These are phyloP conservation scores for Bergia puertoricense DNA, from an alignment of 92 coral and sea anemone genomes.

Conservation along the genomic window DNA sequence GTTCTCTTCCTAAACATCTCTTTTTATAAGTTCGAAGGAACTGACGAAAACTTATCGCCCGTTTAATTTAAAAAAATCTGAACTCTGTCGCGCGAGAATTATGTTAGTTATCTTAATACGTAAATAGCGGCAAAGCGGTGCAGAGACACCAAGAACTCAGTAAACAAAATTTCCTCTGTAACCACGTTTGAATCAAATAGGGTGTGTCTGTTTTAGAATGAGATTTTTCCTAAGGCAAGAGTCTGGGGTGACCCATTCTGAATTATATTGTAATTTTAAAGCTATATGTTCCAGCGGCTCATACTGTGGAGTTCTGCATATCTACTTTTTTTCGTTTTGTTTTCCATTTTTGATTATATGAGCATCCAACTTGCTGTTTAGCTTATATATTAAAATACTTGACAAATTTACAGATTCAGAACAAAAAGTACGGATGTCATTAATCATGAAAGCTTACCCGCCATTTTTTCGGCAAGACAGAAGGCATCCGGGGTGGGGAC, in stretches of 20 bases:
- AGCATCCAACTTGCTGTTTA: neutral
- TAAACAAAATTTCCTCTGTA: neutral
- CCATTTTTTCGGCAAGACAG: slow-evolving; percentile 84
- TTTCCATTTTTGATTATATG: neutral
- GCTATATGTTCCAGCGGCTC: no score
- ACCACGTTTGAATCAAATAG: neutral
- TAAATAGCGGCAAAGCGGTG: neutral
- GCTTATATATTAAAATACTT: neutral
- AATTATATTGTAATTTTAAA: neutral
- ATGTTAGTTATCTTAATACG: neutral
- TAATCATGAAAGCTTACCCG: slow-evolving; percentile 65
- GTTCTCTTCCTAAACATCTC: no score
- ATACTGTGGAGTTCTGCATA: neutral
- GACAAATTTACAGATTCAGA: slow-evolving; percentile 9
- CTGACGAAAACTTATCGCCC: no score
- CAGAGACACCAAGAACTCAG: neutral
- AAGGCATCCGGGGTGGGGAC: slow-evolving; percentile 59
- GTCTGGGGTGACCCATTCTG: neutral
- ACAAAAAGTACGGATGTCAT: slow-evolving; percentile 13
- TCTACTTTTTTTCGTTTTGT: neutral
- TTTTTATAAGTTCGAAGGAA: no score
- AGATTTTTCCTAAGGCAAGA: neutral
- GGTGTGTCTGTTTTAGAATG: neutral
- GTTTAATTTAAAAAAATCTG: no score
- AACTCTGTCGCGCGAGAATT: neutral